Evolutionary conservation across 2,888 invertebrate genomes (phyloP), one percentile per base, ranked within the genome.

Genomic region (Drosophila paranaensis): DNA sequence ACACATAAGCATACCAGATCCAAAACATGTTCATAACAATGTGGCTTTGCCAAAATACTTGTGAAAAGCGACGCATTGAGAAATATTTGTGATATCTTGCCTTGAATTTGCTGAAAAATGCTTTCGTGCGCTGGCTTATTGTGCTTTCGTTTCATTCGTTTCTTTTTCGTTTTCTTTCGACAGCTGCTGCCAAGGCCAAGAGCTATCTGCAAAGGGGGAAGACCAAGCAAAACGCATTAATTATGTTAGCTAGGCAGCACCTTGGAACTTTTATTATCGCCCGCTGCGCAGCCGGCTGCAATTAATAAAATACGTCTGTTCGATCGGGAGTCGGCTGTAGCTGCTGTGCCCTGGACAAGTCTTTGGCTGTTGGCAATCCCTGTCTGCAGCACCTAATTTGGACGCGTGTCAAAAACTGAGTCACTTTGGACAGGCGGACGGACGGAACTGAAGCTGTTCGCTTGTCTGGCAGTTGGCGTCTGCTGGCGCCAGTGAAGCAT

Each of bases 401-500:
- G 80, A 81, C 48, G 73, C 63, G 65, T 78, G 76, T 81, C 80
- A 81, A 78, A 71, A 81, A 76, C 65, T 65, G 67, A 75, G 79
- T 62, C 56, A 66, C 56, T 71, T 74, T 64, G 58, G 40, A 56
- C 63, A 42, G 40, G 27, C 43, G 14, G 55, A 13, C 16, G 55
- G 51, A 42, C 27, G 27, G 27, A 27, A 27, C 27, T 27, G 27
- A 27, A 53, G 43, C 51, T 46, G 66, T 60, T 25, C 50, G 50
- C n/a, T 55, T 62, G 66, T 74, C 72, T 69, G 66, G 56, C 69
- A 63, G 64, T 45, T 69, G 68, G 63, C 75, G 62, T 43, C 67
- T 70, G 77, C 68, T 86, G 87, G 84, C 89, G 87, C 89, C 85
- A 82, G 60, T 79, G 69, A 74, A 81, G 77, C 79, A 84, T 84